Percentiles rank a stretch among this genome's conserved stretches.
These are phyloP conservation scores for Euura saliciscinereae DNA, from an alignment of 1,140 invertebrate species.

Conservation along the genomic window DNA sequence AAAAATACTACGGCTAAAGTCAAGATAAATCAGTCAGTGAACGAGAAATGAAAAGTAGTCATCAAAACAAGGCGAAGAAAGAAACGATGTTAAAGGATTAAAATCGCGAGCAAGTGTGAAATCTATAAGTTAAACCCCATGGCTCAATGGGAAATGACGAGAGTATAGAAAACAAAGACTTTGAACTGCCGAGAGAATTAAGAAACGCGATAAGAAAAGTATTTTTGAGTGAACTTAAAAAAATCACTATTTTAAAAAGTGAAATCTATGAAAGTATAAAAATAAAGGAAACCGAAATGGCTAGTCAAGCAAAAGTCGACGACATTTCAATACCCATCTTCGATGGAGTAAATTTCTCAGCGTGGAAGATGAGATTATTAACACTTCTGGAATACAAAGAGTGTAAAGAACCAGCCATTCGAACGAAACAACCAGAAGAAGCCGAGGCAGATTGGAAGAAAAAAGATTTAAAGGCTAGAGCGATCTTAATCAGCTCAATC, in stretches of 20 bases:
- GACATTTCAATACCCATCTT: neutral
- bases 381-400: too few species aligned
- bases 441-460: neutral
- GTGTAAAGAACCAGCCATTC: too few species aligned
- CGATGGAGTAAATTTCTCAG: neutral
- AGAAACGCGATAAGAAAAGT: slow-evolving; percentile 9
- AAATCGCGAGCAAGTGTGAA: too few species aligned
- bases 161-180: too few species aligned
- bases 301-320: neutral
- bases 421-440: neutral
- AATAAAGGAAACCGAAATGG: neutral
- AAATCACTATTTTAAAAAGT: neutral
- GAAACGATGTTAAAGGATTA: too few species aligned
- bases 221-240: slow-evolving; percentile 5
- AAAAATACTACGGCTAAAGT: too few species aligned
- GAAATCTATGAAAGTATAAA: neutral
- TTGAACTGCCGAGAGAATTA: too few species aligned
- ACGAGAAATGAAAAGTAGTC: too few species aligned
- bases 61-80: too few species aligned
- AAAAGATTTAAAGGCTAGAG: slow-evolving; percentile 12
- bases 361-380: neutral
- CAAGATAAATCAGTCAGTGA: too few species aligned
- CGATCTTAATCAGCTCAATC: slow-evolving; percentile 12
- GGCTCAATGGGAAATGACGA: too few species aligned
- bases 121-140: too few species aligned